phyloP scores from a whole-genome alignment of 2,888 invertebrate species.

The Helleia helle region DNA sequence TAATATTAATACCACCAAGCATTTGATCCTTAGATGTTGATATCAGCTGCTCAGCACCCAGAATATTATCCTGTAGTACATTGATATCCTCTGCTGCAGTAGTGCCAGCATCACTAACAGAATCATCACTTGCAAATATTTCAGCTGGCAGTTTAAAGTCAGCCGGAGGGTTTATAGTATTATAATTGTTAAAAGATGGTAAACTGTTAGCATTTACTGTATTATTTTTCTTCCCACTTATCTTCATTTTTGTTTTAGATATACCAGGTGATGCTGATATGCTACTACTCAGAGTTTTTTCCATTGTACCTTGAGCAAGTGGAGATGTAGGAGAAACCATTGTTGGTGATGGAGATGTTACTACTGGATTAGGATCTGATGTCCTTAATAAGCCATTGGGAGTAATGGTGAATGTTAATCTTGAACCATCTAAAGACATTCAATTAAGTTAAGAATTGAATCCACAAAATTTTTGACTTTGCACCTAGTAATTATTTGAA shows the following conservation, averaged over 20 bases:
- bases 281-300: constrained; percentile 26
- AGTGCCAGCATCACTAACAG: constrained; percentile 50
- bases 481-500: no score
- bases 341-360: constrained; percentile 42
- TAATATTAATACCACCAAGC: constrained; percentile 61
- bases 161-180: constrained; percentile 47
- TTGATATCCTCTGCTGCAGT: constrained; percentile 36
- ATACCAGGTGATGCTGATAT: constrained; percentile 33
- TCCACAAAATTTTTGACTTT: no score
- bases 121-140: constrained; percentile 69
- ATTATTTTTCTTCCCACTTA: constrained; percentile 24
- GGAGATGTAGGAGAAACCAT: no score
- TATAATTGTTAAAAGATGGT: constrained; percentile 37
- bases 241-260: constrained; percentile 33
- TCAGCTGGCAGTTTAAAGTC: constrained; percentile 63
- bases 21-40: constrained; percentile 47
- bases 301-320: constrained; percentile 29
- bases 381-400: constrained; percentile 29
- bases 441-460: constrained; percentile 13
- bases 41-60: constrained; percentile 27
- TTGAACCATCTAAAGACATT: constrained; percentile 35
- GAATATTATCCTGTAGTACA: constrained; percentile 35
- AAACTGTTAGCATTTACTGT: constrained; percentile 30
- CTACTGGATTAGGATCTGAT: constrained; percentile 32
- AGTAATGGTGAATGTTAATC: constrained; percentile 33